Evolutionary conservation across 2,113 vertebrate species (phyloP).

Genomic region (Hiodon alosoides): DNA sequence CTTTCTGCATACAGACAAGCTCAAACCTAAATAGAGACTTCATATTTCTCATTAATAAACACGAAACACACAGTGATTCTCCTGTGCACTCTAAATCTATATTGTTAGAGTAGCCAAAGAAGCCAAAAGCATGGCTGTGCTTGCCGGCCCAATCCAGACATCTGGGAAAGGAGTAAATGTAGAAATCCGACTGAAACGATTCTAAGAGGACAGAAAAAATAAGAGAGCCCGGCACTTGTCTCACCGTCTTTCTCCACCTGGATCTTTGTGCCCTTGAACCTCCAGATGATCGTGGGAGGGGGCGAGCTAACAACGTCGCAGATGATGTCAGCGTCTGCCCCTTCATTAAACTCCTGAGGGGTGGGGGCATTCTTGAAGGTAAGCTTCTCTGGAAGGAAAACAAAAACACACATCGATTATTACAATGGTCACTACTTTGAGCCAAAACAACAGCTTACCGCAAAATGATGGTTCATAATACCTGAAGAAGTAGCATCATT

Average conservation of each 20-base stretch:
- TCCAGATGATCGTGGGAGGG: slow-evolving; percentile 87
- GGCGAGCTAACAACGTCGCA: slow-evolving; percentile 89
- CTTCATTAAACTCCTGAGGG: slow-evolving; percentile 90
- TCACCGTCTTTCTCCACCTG: slow-evolving; percentile 86
- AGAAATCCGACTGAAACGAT: background rate
- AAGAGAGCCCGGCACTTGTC: slow-evolving; percentile 27
- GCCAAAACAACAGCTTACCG: background rate
- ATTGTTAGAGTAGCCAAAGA: background rate
- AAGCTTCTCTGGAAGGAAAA: slow-evolving; percentile 77
- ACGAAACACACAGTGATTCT: slow-evolving; percentile 16
- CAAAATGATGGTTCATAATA: background rate
- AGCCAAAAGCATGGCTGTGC: background rate
- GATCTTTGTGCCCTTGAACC: slow-evolving; percentile 76
- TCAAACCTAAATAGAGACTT: background rate
- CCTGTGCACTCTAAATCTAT: slow-evolving; percentile 14
- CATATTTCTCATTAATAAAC: slow-evolving; percentile 6
- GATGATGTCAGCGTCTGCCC: slow-evolving; percentile 81
- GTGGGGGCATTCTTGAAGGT: slow-evolving; percentile 85
- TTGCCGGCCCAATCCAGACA: background rate
- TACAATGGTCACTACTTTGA: background rate
- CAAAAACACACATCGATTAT: background rate
- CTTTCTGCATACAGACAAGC: background rate
- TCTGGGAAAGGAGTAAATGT: background rate
- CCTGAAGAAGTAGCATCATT: slow-evolving; percentile 11
- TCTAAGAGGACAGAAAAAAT: background rate